phyloP scores from a whole-genome alignment of 2,888 invertebrate genomes.

The Dicranocentrus wangi region DNA sequence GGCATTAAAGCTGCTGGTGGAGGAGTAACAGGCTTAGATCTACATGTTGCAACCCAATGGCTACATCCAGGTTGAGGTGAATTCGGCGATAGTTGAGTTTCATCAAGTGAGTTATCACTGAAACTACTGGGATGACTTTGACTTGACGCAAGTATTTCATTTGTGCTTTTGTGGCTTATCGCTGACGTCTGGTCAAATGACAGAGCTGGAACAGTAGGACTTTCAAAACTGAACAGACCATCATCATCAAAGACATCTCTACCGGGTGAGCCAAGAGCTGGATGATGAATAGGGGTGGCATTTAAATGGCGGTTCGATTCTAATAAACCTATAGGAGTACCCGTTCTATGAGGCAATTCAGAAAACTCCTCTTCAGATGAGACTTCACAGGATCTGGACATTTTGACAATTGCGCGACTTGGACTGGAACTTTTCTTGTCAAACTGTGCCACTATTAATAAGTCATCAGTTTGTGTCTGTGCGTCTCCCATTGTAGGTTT shows the following conservation, averaged over 20 bases:
- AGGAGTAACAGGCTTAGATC: constrained; percentile 19
- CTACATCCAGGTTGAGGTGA: constrained; percentile 61
- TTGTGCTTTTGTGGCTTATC: neutral
- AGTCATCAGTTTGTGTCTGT: constrained; percentile 59
- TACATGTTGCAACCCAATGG: constrained; percentile 40
- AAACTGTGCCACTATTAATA: neutral
- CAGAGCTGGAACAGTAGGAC: constrained; percentile 30
- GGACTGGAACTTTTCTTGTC: neutral
- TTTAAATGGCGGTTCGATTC: constrained; percentile 15
- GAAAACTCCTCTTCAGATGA: constrained; percentile 53
- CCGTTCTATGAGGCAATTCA: constrained; percentile 15
- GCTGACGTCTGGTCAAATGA: constrained; percentile 19
- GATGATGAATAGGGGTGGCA: constrained; percentile 28
- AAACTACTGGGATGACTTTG: too few species aligned
- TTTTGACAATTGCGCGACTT: constrained; percentile 28
- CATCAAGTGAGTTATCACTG: too few species aligned
- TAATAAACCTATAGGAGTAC: constrained; percentile 17
- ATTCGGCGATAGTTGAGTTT: neutral
- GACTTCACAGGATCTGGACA: constrained; percentile 48
- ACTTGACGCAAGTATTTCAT: neutral
- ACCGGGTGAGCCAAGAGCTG: constrained; percentile 59
- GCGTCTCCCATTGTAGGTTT: constrained; percentile 57
- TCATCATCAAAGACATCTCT: constrained; percentile 47
- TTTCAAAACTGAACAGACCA: constrained; percentile 65
- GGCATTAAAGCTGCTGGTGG: constrained; percentile 46